Evolutionary conservation across 2,888 invertebrate genomes (phyloP), one percentile per base, ranked within the genome.

Genomic region (Meiosimyza decipiens): DNA sequence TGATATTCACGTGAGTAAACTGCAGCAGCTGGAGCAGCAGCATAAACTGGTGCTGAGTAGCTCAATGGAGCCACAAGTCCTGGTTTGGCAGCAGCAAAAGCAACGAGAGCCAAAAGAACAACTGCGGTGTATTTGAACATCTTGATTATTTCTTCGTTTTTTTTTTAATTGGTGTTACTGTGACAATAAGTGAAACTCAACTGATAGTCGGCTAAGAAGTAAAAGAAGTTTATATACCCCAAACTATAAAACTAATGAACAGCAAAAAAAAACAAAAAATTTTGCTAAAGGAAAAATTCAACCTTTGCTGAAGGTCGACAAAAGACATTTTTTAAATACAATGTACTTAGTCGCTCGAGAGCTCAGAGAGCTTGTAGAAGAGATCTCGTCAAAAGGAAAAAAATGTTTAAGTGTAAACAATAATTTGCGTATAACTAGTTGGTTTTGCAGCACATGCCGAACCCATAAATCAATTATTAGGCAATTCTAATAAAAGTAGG

Each of bases 1-100:
- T 91, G 90, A 84, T 89, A 90, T 80, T 90, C 90, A 74, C 89
- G 87, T 4, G 90, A 88, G 47, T 62, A 62, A 1, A 80, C 81
- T 52, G 80, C 78, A 63, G 81, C 80, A 65, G 76, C 74, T 1
- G 77, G 71, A 15, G 72, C 64, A 50, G 73, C 68, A 66, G 84
- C 80, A 62, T 74, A 68, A 50, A 15, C 6, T 40, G 82, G 81
- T 16, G 83, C 72, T 3, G 81, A 76, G 77, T 85, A 84, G 73
- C 83, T 83, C 70, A 85, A 71, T 55, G 85, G 83, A 73, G 85
- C 83, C 60, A 83, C 81, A 57, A 85, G 72, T 51, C 83, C 84
- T 13, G 86, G 84, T 72, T 85, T 86, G 70, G 85, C 87, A 68
- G 83, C 81, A 50, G 75, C 82, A 54, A 81, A 78, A 73, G 82